Conservation (phyloP, 2,888 invertebrate genomes). For the Trilocha varians region DNA sequence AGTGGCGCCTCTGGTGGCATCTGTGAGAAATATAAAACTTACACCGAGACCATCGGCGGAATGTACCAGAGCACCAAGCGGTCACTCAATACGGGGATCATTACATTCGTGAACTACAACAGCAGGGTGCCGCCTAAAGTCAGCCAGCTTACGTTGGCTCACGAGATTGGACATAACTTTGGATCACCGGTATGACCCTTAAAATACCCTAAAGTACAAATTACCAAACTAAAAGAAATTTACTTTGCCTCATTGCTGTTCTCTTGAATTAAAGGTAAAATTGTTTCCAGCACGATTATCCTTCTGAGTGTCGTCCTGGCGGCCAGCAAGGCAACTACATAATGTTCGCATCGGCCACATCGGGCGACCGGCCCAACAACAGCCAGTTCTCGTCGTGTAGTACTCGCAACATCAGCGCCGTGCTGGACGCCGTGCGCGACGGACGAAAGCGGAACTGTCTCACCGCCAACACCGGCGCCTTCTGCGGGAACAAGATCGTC, state of each 20-base stretch:
- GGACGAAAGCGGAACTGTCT: constrained; percentile 95
- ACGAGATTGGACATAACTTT: constrained; percentile 99
- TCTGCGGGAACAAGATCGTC: constrained; percentile 99
- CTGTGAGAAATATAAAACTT: constrained; percentile 97
- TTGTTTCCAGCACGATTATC: constrained; percentile 89
- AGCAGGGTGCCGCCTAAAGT: constrained; percentile 97
- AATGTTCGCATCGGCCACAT: constrained; percentile 99
- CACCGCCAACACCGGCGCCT: constrained; percentile 89
- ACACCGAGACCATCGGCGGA: constrained; percentile 95
- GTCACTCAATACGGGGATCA: constrained; percentile 98
- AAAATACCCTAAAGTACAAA: no score
- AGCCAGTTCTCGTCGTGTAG: constrained; percentile 97
- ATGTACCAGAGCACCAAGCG: constrained; percentile 95
- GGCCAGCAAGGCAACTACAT: constrained; percentile 96
- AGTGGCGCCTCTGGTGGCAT: constrained; percentile 98
- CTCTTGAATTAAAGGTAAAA: no score
- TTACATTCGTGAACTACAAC: constrained; percentile 99
- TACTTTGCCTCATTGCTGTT: no score
- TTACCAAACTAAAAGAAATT: no score
- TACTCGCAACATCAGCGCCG: constrained; percentile 94
- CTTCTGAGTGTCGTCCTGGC: constrained; percentile 91
- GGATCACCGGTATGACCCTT: constrained; percentile 96
- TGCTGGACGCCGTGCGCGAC: constrained; percentile 92
- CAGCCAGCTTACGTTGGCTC: constrained; percentile 96
- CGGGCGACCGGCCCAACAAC: constrained; percentile 98